These are phyloP conservation scores for Prionace glauca DNA, from an alignment of 2,797 vertebrate genomes.

Conservation along the genomic window DNA sequence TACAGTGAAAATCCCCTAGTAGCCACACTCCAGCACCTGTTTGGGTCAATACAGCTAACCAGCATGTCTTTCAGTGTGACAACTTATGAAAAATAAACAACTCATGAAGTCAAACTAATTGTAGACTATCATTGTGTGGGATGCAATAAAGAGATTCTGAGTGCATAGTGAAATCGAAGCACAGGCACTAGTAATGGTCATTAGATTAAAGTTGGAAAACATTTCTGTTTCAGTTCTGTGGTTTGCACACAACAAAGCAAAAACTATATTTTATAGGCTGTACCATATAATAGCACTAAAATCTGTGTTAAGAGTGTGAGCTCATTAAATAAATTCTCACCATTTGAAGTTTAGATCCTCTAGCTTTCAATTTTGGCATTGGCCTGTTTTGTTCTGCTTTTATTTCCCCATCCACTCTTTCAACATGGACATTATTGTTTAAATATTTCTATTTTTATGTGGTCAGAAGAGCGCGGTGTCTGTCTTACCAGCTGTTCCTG, in stretches of 20 bases:
- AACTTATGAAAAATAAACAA: constrained; percentile 7
- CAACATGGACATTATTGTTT: constrained; percentile 36
- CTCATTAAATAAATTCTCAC: constrained; percentile 17
- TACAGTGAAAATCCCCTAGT: too few relatives aligned
- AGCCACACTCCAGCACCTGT: too few relatives aligned
- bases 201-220: constrained; percentile 20
- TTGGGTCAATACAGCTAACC: too few relatives aligned
- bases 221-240: not conserved
- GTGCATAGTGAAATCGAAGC: not conserved
- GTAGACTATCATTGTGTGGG: not conserved
- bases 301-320: not conserved
- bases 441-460: constrained; percentile 36
- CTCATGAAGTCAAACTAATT: not conserved
- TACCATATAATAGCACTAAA: not conserved
- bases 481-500: constrained; percentile 21
- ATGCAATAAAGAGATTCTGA: not conserved
- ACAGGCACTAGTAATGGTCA: not conserved
- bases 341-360: not conserved
- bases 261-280: not conserved
- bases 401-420: constrained; percentile 35
- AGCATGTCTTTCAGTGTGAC: not conserved
- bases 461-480: constrained; percentile 24
- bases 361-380: constrained; percentile 23
- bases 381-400: constrained; percentile 14
- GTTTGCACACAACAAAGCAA: not conserved